These are phyloP conservation scores for Ariolimax columbianus DNA, from an alignment of 2,888 invertebrate species.

Conservation along the genomic window DNA sequence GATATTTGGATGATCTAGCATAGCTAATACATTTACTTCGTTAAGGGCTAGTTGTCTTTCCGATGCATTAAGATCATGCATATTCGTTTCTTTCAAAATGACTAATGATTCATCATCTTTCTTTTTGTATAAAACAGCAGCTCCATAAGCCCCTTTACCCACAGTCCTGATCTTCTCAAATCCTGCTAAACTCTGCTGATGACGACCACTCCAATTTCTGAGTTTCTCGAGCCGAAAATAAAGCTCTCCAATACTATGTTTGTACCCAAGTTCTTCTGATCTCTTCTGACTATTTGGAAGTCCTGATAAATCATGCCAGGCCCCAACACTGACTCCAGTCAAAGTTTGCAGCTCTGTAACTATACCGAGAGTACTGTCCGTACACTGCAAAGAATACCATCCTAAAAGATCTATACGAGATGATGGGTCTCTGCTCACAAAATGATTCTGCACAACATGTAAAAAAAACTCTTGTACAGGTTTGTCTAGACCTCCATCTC, in stretches of 20 bases:
- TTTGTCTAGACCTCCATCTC: conserved; percentile 46
- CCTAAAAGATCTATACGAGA: conserved; percentile 40
- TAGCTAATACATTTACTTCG: conserved; percentile 83
- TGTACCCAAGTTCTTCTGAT: conserved; percentile 42
- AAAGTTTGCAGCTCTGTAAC: conserved; percentile 40
- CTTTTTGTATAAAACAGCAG: conserved; percentile 84
- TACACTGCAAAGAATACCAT: conserved; percentile 44
- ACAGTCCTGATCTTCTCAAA: conserved; percentile 84
- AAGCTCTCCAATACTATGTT: conserved; percentile 64
- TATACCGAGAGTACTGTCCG: conserved; percentile 45
- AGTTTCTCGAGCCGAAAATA: conserved; percentile 76
- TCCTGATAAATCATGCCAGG: conserved; percentile 59
- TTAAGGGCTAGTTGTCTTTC: conserved; percentile 86
- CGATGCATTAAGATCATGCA: conserved; percentile 84
- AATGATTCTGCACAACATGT: conserved; percentile 41
- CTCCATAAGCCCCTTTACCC: conserved; percentile 86
- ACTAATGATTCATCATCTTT: conserved; percentile 84
- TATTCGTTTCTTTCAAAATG: conserved; percentile 87
- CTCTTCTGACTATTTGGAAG: conserved; percentile 45
- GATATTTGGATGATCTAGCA: conserved; percentile 87
- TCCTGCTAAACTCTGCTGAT: conserved; percentile 73
- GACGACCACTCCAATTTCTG: conserved; percentile 72
- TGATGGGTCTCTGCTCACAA: conserved; percentile 5
- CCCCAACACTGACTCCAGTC: conserved; percentile 53
- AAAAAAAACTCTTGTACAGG: conserved; percentile 39